Conservation (phyloP, 2,797 vertebrate species). For the Xenops minutus region DNA sequence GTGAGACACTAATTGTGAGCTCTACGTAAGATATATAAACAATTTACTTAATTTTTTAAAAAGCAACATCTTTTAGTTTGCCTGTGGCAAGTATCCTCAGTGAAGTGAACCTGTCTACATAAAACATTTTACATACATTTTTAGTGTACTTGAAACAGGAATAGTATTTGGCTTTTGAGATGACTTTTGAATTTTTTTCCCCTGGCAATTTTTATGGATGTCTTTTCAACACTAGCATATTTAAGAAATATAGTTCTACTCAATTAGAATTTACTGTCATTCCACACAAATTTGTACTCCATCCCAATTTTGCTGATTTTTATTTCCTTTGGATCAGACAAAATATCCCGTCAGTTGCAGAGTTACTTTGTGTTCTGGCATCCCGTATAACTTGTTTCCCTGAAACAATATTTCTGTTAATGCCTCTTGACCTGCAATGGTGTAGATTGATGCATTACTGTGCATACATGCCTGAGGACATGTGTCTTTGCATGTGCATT, state of each 20-base stretch:
- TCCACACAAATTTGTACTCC: not conserved
- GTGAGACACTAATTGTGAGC: not conserved
- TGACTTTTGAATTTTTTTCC: not conserved
- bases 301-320: not conserved
- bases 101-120: not conserved
- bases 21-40: not conserved
- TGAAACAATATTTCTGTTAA: not conserved
- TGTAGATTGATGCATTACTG: not conserved
- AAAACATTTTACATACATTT: not conserved
- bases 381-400: not conserved
- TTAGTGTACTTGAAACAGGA: not conserved
- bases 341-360: not conserved
- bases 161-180: not conserved
- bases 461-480: not conserved
- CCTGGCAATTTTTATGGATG: not conserved
- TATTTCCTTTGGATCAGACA: not conserved
- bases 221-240: not conserved
- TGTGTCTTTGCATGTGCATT: not conserved
- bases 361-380: not conserved
- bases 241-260: not conserved
- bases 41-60: not conserved
- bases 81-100: not conserved
- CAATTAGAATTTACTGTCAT: not conserved
- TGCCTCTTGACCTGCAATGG: not conserved
- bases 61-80: not conserved